Conservation (phyloP, 2,113 vertebrate genomes). For the Columba livia region DNA sequence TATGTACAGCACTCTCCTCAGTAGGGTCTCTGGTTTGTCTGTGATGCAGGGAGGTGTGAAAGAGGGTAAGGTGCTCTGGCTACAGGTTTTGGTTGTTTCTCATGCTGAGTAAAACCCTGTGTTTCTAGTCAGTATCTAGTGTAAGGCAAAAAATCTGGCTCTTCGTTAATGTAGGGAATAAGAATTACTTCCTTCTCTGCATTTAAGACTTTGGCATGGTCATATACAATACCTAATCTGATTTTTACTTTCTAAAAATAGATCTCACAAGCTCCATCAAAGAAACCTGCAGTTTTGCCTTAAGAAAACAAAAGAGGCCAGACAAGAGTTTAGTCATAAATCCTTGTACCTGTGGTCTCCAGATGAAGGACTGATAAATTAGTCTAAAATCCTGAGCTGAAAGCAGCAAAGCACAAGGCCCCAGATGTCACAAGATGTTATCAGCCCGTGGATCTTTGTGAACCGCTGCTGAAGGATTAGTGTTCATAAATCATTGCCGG, state of each 20-base stretch:
- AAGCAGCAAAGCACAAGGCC: neutral
- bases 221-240: neutral
- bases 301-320: neutral
- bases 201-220: neutral
- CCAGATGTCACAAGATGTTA: constrained; percentile 8
- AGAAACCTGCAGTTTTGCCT: neutral
- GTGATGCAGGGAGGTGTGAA: neutral
- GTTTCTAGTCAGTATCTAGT: neutral
- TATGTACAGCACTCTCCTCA: neutral
- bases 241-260: constrained; percentile 18
- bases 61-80: neutral
- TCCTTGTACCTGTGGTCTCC: constrained; percentile 3
- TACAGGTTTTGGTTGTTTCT: neutral
- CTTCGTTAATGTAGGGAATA: neutral
- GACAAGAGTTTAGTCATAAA: constrained; percentile 37
- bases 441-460: neutral
- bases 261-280: neutral
- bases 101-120: neutral
- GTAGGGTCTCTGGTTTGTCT: neutral
- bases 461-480: constrained; percentile 35
- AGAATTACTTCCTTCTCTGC: neutral
- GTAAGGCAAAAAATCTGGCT: neutral
- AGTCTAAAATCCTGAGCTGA: neutral
- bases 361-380: constrained; percentile 9
- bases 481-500: constrained; percentile 3